phyloP scores from a whole-genome alignment of 2,113 vertebrate genomes.

The Emydocephalus ijimae region DNA sequence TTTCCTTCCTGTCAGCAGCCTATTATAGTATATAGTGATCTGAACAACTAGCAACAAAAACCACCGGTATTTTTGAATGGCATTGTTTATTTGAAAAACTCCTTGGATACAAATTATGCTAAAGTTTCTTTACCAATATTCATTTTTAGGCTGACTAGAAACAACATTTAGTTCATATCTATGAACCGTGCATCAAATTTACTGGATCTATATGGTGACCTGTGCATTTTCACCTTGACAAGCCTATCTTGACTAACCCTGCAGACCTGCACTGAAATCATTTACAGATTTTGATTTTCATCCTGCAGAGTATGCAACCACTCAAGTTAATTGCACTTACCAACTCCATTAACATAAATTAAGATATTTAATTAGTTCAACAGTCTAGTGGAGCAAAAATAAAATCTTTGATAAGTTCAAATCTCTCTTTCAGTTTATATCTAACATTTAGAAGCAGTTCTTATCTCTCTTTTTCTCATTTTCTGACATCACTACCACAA shows the following conservation, averaged over 20 bases:
- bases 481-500: background rate
- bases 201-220: background rate
- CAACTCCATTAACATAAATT: background rate
- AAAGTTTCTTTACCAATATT: background rate
- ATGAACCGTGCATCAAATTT: background rate
- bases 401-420: background rate
- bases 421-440: background rate
- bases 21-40: slow-evolving; percentile 14
- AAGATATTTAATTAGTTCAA: background rate
- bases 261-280: background rate
- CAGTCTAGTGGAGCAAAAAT: background rate
- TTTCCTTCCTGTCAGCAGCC: slow-evolving; percentile 19
- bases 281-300: background rate
- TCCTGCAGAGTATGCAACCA: background rate
- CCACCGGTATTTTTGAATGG: background rate
- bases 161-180: slow-evolving; percentile 3
- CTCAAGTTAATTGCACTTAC: background rate
- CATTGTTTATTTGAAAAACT: slow-evolving; percentile 30
- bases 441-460: background rate
- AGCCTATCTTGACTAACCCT: background rate
- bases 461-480: background rate
- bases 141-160: slow-evolving; percentile 22
- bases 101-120: background rate
- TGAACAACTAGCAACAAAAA: slow-evolving; percentile 8
- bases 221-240: background rate